A percentile compares a stretch with the other conserved stretches of the same genome.
phyloP scores from a whole-genome alignment of 35 echinoderm and acorn worm genomes.

The Heliocidaris tuberculata region DNA sequence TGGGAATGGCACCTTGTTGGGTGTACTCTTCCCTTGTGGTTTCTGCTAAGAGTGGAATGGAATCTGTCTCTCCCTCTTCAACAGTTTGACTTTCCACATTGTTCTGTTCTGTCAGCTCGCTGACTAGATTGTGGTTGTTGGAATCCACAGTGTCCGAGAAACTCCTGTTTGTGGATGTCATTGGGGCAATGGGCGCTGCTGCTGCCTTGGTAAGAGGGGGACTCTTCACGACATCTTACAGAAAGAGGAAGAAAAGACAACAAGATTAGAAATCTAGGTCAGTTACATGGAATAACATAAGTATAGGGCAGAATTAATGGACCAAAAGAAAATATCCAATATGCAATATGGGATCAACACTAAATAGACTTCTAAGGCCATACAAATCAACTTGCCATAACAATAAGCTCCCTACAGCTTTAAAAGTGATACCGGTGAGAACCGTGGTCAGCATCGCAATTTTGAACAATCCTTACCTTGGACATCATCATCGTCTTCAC shows the following conservation, averaged over 20 bases:
- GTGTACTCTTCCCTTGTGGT: slow-evolving; percentile 71
- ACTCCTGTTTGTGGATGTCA: slow-evolving; percentile 84
- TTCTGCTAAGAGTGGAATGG: slow-evolving; percentile 37
- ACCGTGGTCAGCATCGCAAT: too few relatives aligned
- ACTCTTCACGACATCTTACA: slow-evolving; percentile 17
- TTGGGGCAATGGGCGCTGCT: slow-evolving; percentile 84
- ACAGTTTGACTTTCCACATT: slow-evolving; percentile 9
- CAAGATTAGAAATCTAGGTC: too few relatives aligned
- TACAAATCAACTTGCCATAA: too few relatives aligned
- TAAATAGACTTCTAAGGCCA: too few relatives aligned
- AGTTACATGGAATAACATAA: neutral
- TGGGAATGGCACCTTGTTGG: slow-evolving; percentile 80
- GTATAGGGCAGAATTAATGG: neutral
- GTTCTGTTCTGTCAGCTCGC: neutral
- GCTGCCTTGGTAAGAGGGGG: slow-evolving; percentile 59
- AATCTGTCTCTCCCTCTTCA: slow-evolving; percentile 9
- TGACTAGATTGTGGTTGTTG: slow-evolving; percentile 40
- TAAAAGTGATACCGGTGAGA: too few relatives aligned
- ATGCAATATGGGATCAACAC: too few relatives aligned
- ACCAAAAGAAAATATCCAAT: neutral
- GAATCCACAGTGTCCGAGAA: slow-evolving; percentile 65
- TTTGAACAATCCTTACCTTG: slow-evolving; percentile 39
- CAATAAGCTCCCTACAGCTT: too few relatives aligned
- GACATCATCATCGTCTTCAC: slow-evolving; percentile 91
- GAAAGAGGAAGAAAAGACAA: neutral